Evolutionary conservation across 1,140 invertebrate genomes (phyloP).

Genomic region (Cardiocondyla obscurior): DNA sequence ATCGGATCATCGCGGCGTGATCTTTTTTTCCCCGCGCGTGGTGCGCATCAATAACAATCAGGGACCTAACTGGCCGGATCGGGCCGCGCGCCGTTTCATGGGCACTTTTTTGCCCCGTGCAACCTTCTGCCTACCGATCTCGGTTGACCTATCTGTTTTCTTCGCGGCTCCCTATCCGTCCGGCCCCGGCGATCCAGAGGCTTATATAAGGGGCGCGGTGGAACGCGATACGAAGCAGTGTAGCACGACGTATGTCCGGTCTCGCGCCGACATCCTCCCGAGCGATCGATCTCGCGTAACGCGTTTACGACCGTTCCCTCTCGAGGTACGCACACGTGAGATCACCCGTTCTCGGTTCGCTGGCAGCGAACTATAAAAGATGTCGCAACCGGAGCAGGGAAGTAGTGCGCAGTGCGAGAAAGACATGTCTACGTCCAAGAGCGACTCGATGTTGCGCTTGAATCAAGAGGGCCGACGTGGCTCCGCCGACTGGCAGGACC

Average conservation of each 20-base stretch:
- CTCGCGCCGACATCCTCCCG: slow-evolving; percentile 34
- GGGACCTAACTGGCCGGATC: slow-evolving; percentile 1
- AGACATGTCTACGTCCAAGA: slow-evolving; percentile 80
- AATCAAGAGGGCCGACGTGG: slow-evolving; percentile 74
- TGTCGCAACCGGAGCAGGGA: slow-evolving; percentile 74
- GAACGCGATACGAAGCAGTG: slow-evolving; percentile 73
- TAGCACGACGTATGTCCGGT: slow-evolving; percentile 65
- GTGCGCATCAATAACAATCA: slow-evolving; percentile 26
- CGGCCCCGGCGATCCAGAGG: slow-evolving; percentile 39
- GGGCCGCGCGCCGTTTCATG: background rate
- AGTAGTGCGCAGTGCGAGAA: slow-evolving; percentile 77
- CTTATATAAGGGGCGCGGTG: slow-evolving; percentile 75
- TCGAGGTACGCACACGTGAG: slow-evolving; percentile 34
- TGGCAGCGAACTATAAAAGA: slow-evolving; percentile 78
- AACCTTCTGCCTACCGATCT: background rate
- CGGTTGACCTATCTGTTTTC: background rate
- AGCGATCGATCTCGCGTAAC: slow-evolving; percentile 69
- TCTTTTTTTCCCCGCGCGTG: background rate
- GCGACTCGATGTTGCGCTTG: slow-evolving; percentile 74
- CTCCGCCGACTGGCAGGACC: slow-evolving; percentile 76
- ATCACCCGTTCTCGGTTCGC: slow-evolving; percentile 54
- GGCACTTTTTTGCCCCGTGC: background rate
- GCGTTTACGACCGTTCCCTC: slow-evolving; percentile 17
- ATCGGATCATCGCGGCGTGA: background rate
- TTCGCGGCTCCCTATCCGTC: background rate